phyloP scores from a whole-genome alignment of 2,888 invertebrate species.

The Ephialtes manifestator region DNA sequence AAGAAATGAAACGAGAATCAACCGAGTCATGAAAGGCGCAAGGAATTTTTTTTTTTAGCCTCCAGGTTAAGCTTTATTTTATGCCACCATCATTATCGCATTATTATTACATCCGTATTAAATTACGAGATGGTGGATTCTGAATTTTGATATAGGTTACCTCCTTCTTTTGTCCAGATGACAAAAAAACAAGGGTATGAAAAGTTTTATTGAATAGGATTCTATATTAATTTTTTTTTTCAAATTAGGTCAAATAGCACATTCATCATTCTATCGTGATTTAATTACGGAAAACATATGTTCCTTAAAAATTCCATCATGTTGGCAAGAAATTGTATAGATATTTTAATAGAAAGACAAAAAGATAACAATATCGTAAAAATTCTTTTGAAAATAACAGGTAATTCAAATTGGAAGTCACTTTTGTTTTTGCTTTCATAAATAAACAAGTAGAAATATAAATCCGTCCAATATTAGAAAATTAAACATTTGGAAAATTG shows the following conservation, averaged over 20 bases:
- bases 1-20: conserved; percentile 5
- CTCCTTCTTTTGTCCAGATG: background rate
- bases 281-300: no score
- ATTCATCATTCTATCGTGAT: no score
- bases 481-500: no score
- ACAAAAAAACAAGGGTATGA: background rate
- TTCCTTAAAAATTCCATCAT: no score
- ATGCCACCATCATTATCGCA: conserved; percentile 6
- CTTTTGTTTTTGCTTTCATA: no score
- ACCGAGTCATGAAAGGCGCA: background rate
- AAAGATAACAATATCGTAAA: no score
- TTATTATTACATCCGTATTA: conserved; percentile 30
- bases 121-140: conserved; percentile 16
- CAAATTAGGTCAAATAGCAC: background rate
- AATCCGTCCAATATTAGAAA: no score
- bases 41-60: background rate
- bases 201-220: background rate
- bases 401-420: no score
- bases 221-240: conserved; percentile 7
- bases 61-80: background rate
- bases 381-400: no score
- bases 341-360: no score
- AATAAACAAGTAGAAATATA: no score
- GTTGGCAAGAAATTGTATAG: no score
- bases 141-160: background rate